phyloP scores from a whole-genome alignment of 2,888 invertebrate species.

The Chrysodeixis includens region DNA sequence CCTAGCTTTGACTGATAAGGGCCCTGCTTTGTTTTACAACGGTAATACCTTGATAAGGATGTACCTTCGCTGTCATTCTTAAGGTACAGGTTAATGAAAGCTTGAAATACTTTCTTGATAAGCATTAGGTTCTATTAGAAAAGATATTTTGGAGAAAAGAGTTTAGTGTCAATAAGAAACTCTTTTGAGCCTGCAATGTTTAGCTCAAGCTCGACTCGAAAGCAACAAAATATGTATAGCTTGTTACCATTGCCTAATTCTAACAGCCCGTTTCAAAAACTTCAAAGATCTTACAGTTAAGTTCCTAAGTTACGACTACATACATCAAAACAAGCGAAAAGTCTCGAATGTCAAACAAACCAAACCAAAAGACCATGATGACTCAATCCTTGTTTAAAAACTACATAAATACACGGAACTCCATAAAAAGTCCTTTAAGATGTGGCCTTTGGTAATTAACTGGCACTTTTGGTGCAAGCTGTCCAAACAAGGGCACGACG shows the following conservation, averaged over 20 bases:
- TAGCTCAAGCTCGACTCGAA: too few species aligned
- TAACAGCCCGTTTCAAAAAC: not conserved
- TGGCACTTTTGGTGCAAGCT: constrained; percentile 54
- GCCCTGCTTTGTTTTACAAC: constrained; percentile 50
- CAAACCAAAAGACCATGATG: constrained; percentile 38
- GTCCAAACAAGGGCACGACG: constrained; percentile 47
- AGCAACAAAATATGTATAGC: too few species aligned
- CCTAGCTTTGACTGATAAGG: constrained; percentile 85
- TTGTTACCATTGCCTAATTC: too few species aligned
- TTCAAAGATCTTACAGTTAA: constrained; percentile 2
- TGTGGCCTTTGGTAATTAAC: constrained; percentile 52
- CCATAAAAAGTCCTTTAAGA: constrained; percentile 59
- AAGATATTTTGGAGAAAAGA: too few species aligned
- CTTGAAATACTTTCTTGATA: not conserved
- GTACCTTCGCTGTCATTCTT: not conserved
- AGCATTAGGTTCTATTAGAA: not conserved
- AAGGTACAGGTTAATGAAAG: not conserved
- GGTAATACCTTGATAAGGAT: constrained; percentile 34
- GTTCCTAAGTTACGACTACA: constrained; percentile 10
- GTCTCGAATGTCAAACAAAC: constrained; percentile 42
- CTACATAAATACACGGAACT: constrained; percentile 58
- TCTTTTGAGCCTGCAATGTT: too few species aligned
- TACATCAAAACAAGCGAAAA: constrained; percentile 32
- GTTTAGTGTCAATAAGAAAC: too few species aligned
- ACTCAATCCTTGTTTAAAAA: constrained; percentile 56